Evolutionary conservation across 2,888 invertebrate species (phyloP).

Genomic region (Macrophya alboannulata): DNA sequence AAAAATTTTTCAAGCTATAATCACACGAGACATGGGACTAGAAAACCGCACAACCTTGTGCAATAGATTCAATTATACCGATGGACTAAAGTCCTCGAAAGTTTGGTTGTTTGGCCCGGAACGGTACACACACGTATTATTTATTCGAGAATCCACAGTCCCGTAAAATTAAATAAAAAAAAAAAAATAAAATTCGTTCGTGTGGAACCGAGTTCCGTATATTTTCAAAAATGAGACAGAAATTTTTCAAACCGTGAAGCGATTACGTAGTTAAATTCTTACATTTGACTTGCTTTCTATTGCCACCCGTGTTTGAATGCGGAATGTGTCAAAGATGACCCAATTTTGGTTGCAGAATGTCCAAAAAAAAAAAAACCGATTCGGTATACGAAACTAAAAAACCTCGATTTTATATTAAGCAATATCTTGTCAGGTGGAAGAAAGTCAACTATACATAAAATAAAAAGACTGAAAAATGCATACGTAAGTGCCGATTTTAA

Average conservation of each 20-base stretch:
- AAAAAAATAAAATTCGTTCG: neutral
- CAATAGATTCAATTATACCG: neutral
- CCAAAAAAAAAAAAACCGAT: too few species aligned
- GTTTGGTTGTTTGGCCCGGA: neutral
- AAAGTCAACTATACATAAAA: neutral
- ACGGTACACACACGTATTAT: neutral
- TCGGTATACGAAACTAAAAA: neutral
- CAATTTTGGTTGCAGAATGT: neutral
- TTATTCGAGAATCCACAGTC: neutral
- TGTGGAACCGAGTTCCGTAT: neutral
- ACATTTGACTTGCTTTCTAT: neutral
- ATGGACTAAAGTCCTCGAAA: constrained; percentile 6
- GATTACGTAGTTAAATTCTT: neutral
- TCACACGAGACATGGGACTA: neutral
- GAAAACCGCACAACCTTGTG: constrained; percentile 13
- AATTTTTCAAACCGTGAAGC: neutral
- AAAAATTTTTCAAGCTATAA: neutral
- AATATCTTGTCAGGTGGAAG: neutral
- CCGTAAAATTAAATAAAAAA: neutral
- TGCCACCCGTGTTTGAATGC: neutral
- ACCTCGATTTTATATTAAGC: neutral
- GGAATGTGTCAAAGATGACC: neutral
- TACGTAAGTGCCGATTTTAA: neutral
- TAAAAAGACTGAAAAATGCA: neutral
- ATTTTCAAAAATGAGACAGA: neutral